phyloP scores from a whole-genome alignment of 2,888 invertebrate species.

The Arge pagana region DNA sequence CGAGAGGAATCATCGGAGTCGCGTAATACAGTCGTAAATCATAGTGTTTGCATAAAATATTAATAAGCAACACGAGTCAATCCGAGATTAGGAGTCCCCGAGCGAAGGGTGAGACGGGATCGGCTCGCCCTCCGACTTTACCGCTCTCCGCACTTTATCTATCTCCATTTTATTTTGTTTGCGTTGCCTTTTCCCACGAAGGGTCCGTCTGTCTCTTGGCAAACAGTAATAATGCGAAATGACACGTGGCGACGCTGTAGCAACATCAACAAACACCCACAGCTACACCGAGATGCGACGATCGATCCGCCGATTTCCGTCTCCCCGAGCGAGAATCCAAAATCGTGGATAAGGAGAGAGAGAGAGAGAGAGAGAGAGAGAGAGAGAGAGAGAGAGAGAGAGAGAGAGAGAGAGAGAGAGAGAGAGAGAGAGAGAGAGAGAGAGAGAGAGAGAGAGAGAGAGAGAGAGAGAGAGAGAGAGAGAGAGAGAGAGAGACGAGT shows the following conservation, averaged over 20 bases:
- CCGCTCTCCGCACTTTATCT: conserved; percentile 52
- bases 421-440: no score
- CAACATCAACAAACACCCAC: conserved; percentile 42
- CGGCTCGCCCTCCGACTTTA: conserved; percentile 34
- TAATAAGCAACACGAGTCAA: conserved; percentile 59
- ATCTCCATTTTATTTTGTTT: conserved; percentile 57
- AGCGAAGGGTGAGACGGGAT: conserved; percentile 27
- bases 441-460: no score
- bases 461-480: no score
- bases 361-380: no score
- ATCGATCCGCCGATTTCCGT: not conserved
- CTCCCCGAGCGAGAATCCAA: no score
- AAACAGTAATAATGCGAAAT: conserved; percentile 58
- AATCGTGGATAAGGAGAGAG: no score
- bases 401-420: no score
- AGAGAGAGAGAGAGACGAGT: no score
- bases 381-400: no score
- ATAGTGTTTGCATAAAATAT: conserved; percentile 58
- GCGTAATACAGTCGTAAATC: conserved; percentile 46
- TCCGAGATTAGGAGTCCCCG: conserved; percentile 55
- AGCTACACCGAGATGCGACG: conserved; percentile 12
- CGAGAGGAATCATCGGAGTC: no score
- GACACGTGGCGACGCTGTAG: conserved; percentile 55
- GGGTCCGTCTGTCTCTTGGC: conserved; percentile 32
- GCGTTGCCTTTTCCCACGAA: conserved; percentile 56